phyloP scores from a whole-genome alignment of 2,888 invertebrate genomes.

The Lomographa bimaculata region DNA sequence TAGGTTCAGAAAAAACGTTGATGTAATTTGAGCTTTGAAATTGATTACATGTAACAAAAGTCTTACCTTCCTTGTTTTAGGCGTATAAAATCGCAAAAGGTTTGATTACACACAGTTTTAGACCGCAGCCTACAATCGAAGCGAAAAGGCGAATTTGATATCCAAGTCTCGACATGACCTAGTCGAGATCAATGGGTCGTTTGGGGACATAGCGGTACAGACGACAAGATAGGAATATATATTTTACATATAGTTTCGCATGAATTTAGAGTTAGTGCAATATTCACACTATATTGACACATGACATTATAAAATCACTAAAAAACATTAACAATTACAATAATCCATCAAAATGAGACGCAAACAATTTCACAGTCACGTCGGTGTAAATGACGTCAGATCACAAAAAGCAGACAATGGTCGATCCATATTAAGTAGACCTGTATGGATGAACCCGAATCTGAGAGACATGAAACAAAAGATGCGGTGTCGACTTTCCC shows the following conservation, averaged over 20 bases:
- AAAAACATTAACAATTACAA: slow-evolving; percentile 7
- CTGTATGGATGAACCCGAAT: slow-evolving; percentile 14
- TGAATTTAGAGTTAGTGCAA: too few relatives aligned
- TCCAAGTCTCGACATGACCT: slow-evolving; percentile 34
- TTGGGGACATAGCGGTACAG: slow-evolving; percentile 38
- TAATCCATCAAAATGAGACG: slow-evolving; percentile 16
- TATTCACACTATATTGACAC: too few relatives aligned
- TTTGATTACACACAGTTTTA: slow-evolving; percentile 34
- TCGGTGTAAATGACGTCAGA: slow-evolving; percentile 17
- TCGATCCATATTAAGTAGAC: slow-evolving; percentile 20
- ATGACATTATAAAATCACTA: slow-evolving; percentile 4
- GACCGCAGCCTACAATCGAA: slow-evolving; percentile 34
- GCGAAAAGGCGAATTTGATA: slow-evolving; percentile 37
- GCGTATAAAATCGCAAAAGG: slow-evolving; percentile 25
- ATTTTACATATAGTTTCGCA: too few relatives aligned
- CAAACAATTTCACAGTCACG: slow-evolving; percentile 10
- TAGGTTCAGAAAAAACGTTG: too few relatives aligned
- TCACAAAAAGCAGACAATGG: slow-evolving; percentile 29
- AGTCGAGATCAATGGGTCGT: slow-evolving; percentile 34
- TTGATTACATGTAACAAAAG: slow-evolving; percentile 1
- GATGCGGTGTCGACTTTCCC: slow-evolving; percentile 26
- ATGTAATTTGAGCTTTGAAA: slow-evolving; percentile 2
- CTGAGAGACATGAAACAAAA: slow-evolving; percentile 24
- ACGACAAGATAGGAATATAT: slow-evolving; percentile 14
- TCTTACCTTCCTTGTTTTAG: slow-evolving; percentile 13